Percentiles rank a stretch among this genome's conserved stretches.
phyloP scores from a whole-genome alignment of 2,113 vertebrate genomes.

The Sceloporus undulatus region DNA sequence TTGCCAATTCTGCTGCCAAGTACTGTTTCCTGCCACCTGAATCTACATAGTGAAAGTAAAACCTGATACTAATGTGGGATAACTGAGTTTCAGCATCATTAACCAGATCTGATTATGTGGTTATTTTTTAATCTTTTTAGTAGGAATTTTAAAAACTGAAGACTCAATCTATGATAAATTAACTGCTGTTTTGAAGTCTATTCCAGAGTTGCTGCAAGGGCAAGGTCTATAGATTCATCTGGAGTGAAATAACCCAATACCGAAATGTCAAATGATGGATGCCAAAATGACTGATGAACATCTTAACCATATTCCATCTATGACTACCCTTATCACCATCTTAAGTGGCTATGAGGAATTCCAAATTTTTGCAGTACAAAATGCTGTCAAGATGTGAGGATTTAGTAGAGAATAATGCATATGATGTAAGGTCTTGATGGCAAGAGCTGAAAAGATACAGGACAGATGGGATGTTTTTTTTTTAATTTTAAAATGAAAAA shows the following conservation, averaged over 20 bases:
- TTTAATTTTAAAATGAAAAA: background rate
- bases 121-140: background rate
- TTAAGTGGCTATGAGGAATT: background rate
- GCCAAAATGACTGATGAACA: slow-evolving; percentile 1
- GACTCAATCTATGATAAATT: slow-evolving; percentile 8
- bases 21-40: background rate
- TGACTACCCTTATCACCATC: background rate
- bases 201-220: slow-evolving; percentile 11
- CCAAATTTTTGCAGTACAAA: background rate
- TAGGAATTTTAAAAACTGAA: background rate
- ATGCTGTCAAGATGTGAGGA: background rate
- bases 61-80: background rate
- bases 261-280: background rate
- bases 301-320: background rate
- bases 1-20: background rate
- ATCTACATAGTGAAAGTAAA: background rate
- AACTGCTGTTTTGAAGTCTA: slow-evolving; percentile 20
- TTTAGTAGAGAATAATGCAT: background rate
- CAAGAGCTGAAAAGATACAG: background rate
- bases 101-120: background rate
- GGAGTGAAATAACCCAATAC: background rate
- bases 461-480: background rate
- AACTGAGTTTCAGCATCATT: background rate
- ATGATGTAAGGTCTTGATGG: background rate
- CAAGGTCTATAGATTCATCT: background rate